Conservation (phyloP, 2,888 invertebrate species). For the Dorcus parallelipipedus region DNA sequence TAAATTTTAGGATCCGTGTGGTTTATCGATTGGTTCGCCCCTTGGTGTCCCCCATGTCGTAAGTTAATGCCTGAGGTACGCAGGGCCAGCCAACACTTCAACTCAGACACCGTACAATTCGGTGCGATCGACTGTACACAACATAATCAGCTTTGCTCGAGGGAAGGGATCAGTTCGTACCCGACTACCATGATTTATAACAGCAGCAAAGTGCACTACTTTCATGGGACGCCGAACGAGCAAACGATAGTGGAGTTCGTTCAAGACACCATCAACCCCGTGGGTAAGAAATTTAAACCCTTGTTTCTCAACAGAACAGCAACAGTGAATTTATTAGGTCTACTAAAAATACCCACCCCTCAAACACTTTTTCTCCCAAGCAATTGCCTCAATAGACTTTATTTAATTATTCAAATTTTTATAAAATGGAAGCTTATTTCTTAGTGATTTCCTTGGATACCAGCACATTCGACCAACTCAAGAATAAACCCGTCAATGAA, state of each 20-base stretch:
- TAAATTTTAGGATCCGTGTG: constrained; percentile 47
- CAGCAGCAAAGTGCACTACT: constrained; percentile 53
- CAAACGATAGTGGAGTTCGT: constrained; percentile 63
- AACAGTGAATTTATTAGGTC: background rate
- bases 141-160: constrained; percentile 56
- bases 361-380: too few relatives aligned
- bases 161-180: constrained; percentile 62
- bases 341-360: too few relatives aligned
- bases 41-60: constrained; percentile 77
- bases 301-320: constrained; percentile 10
- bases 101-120: constrained; percentile 52
- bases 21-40: constrained; percentile 75
- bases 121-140: constrained; percentile 69
- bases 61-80: constrained; percentile 65
- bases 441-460: constrained; percentile 56
- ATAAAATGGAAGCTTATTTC: too few relatives aligned
- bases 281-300: constrained; percentile 39
- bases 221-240: constrained; percentile 59
- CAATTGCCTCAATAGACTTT: too few relatives aligned
- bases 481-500: constrained; percentile 52
- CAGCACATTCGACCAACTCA: constrained; percentile 55
- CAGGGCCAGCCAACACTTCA: constrained; percentile 55
- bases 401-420: too few relatives aligned
- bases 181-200: constrained; percentile 70
- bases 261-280: constrained; percentile 54